A percentile compares a stretch with the other conserved stretches of the same genome.
phyloP scores from a whole-genome alignment of 2,797 vertebrate species.

The Rousettus madagascariensis region DNA sequence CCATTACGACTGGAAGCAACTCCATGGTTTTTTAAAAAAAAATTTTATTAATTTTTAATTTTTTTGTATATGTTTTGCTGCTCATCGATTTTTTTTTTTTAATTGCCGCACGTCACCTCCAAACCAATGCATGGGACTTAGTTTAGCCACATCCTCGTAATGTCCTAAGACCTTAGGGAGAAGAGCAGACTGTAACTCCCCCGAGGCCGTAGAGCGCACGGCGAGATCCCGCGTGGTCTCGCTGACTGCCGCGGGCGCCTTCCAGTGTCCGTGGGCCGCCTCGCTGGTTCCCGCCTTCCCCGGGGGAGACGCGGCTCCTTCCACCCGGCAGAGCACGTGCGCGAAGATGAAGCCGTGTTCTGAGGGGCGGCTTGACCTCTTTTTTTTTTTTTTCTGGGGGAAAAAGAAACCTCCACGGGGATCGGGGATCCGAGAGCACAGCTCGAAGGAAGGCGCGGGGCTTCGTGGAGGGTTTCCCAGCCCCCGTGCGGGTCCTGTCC shows the following conservation, averaged over 20 bases:
- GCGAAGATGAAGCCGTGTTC: neutral
- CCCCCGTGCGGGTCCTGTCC: rapidly evolving
- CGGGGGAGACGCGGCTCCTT: rapidly evolving
- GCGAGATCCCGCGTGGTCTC: neutral
- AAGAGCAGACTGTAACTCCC: neutral
- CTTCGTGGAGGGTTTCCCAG: neutral
- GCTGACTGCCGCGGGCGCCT: neutral
- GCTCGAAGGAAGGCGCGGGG: neutral
- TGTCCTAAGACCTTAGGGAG: neutral
- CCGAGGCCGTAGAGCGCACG: rapidly evolving
- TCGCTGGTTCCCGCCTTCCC: rapidly evolving
- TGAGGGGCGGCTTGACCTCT: neutral
- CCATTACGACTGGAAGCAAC: neutral
- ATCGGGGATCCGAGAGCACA: neutral
- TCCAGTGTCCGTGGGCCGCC: rapidly evolving
- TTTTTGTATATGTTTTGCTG: neutral
- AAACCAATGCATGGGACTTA: neutral
- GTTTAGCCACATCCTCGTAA: neutral
- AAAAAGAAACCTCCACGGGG: rapidly evolving
- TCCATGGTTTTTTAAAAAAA: neutral
- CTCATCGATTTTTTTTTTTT: neutral
- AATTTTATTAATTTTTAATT: neutral
- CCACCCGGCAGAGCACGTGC: neutral
- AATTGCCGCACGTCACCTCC: neutral
- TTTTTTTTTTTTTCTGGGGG: neutral